Percentiles rank a stretch among this genome's conserved stretches.
These are phyloP conservation scores for Halcyon badia DNA, from an alignment of 2,797 vertebrate species.

Conservation along the genomic window DNA sequence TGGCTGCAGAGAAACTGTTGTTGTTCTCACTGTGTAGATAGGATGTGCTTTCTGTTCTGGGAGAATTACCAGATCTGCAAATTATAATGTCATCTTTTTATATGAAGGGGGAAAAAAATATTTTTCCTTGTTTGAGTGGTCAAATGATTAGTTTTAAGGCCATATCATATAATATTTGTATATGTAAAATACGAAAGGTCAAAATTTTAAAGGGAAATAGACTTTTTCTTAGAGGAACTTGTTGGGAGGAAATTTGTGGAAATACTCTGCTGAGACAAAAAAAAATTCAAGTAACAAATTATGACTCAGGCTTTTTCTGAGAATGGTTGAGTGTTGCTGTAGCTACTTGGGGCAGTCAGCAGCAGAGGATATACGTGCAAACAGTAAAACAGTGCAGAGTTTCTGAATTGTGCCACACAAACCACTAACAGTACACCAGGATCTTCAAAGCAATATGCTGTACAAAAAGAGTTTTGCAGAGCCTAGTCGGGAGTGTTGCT, in stretches of 20 bases:
- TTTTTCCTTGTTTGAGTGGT: not conserved
- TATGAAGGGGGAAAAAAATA: not conserved
- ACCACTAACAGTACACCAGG: not conserved
- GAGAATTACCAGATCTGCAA: not conserved
- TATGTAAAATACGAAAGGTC: not conserved
- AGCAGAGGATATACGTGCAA: not conserved
- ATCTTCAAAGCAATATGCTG: not conserved
- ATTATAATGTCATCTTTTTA: not conserved
- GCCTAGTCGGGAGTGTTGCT: not conserved
- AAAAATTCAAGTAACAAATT: not conserved
- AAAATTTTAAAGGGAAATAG: not conserved
- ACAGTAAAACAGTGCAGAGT: not conserved
- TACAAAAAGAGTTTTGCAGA: not conserved
- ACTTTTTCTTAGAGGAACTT: not conserved
- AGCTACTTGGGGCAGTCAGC: not conserved
- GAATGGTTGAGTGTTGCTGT: not conserved
- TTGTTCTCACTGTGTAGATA: not conserved
- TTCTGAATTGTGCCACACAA: not conserved
- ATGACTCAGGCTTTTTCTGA: not conserved
- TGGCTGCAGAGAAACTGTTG: not conserved
- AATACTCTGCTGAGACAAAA: not conserved
- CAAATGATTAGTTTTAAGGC: not conserved
- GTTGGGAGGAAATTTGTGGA: not conserved
- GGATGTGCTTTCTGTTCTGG: not conserved
- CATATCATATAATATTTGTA: not conserved